Percentiles rank a stretch among this genome's conserved stretches.
phyloP scores from a whole-genome alignment of 2,888 invertebrate genomes.

The Exocentrus adspersus region DNA sequence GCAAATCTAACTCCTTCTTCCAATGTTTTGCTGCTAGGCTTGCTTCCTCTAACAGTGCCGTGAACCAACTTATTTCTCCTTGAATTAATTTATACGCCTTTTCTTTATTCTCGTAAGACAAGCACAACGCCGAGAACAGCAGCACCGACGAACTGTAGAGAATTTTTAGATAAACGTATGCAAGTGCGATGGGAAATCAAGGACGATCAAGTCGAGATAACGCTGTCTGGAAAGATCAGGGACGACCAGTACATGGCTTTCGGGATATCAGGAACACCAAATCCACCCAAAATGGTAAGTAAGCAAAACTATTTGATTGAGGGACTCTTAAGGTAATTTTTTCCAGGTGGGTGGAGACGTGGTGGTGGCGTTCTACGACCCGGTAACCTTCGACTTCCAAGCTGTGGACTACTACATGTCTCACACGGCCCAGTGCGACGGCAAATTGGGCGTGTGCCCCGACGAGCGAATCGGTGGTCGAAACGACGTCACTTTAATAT shows the following conservation, averaged over 20 bases:
- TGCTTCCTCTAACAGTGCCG: background rate
- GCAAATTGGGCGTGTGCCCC: constrained; percentile 85
- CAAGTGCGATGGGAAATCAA: constrained; percentile 90
- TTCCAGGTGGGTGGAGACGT: constrained; percentile 83
- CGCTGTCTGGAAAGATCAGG: constrained; percentile 79
- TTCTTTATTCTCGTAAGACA: constrained; percentile 69
- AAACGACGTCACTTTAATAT: constrained; percentile 73
- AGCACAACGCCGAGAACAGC: constrained; percentile 77
- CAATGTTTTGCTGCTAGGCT: background rate
- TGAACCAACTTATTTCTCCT: background rate
- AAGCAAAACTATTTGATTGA: no score
- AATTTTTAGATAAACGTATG: constrained; percentile 81
- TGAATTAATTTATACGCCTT: background rate
- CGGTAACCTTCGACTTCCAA: constrained; percentile 70
- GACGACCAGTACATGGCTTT: constrained; percentile 91
- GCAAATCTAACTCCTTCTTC: no score
- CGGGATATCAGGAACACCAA: constrained; percentile 83
- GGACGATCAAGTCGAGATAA: constrained; percentile 80
- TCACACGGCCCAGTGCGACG: constrained; percentile 83
- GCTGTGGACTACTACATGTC: constrained; percentile 89
- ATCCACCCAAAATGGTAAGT: constrained; percentile 74
- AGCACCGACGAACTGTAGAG: constrained; percentile 80
- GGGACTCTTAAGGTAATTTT: no score
- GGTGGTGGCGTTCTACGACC: constrained; percentile 81
- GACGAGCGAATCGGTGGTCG: constrained; percentile 79